phyloP scores from a whole-genome alignment of 1,140 invertebrate genomes.

The Trichogramma pretiosum region DNA sequence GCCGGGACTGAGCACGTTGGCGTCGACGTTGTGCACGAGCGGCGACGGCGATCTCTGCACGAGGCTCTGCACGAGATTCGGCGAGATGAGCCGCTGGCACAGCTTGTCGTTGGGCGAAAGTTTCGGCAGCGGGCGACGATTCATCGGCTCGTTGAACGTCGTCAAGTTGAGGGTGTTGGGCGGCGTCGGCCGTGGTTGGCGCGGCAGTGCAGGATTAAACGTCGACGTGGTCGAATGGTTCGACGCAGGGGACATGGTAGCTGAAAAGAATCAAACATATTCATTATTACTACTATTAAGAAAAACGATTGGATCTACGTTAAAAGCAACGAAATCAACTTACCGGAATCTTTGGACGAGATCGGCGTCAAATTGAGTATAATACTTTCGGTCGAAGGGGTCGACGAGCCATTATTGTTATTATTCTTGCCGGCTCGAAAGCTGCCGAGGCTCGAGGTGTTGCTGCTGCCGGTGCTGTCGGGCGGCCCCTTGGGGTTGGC shows the following conservation, averaged over 20 bases:
- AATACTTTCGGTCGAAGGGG: constrained; percentile 53
- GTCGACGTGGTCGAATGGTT: constrained; percentile 35
- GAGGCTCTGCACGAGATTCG: constrained; percentile 39
- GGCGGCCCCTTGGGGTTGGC: constrained; percentile 54
- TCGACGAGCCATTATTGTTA: constrained; percentile 33
- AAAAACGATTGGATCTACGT: too few relatives aligned
- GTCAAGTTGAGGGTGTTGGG: constrained; percentile 71
- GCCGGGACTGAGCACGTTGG: constrained; percentile 48
- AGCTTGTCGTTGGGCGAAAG: constrained; percentile 36
- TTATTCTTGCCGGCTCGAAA: constrained; percentile 39
- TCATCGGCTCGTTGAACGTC: constrained; percentile 41
- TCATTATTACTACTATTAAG: too few relatives aligned
- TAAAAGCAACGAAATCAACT: neutral
- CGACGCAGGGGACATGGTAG: constrained; percentile 32
- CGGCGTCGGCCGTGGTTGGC: constrained; percentile 66
- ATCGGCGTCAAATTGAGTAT: constrained; percentile 68
- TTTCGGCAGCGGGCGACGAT: constrained; percentile 27
- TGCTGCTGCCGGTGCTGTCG: constrained; percentile 40
- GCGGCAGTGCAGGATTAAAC: constrained; percentile 34
- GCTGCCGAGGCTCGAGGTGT: constrained; percentile 42
- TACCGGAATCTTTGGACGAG: constrained; percentile 27
- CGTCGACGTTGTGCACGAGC: constrained; percentile 44
- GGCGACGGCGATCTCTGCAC: constrained; percentile 39
- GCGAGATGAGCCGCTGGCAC: constrained; percentile 39
- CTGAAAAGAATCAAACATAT: constrained; percentile 24